Percentiles rank a stretch among this genome's conserved stretches.
Conservation (phyloP, 1,140 invertebrate genomes). For the Drosophila tsacasi region DNA sequence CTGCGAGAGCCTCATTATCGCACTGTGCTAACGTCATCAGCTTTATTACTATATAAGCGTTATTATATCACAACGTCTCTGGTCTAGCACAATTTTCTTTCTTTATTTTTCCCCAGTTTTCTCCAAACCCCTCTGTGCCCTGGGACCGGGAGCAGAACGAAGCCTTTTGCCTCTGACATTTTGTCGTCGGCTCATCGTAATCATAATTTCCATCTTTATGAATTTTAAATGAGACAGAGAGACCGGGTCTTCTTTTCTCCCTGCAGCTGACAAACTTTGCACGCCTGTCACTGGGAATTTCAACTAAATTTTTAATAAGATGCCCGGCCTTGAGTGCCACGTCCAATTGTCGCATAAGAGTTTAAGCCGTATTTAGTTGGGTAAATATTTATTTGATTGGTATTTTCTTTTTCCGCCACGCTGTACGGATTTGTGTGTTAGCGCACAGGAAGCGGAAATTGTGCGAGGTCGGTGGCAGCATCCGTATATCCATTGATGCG, state of each 20-base stretch:
- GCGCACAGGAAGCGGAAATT: slow-evolving; percentile 71
- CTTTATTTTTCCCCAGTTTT: not conserved
- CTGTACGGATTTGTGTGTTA: slow-evolving; percentile 53
- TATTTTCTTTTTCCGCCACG: slow-evolving; percentile 38
- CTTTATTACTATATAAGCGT: slow-evolving; percentile 62
- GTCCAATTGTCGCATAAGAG: slow-evolving; percentile 48
- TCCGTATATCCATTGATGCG: slow-evolving; percentile 52
- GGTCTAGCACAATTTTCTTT: slow-evolving; percentile 5
- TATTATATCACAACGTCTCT: slow-evolving; percentile 49
- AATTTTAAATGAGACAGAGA: slow-evolving; percentile 77
- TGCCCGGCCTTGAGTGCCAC: slow-evolving; percentile 54
- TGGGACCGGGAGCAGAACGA: slow-evolving; percentile 20
- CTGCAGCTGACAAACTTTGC: slow-evolving; percentile 56
- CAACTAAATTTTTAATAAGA: slow-evolving; percentile 78
- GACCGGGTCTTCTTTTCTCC: slow-evolving; percentile 25
- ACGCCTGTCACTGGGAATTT: slow-evolving; percentile 73
- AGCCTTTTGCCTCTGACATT: slow-evolving; percentile 70
- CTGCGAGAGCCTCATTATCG: slow-evolving; percentile 26
- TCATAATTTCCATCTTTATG: slow-evolving; percentile 82
- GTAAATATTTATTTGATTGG: slow-evolving; percentile 83
- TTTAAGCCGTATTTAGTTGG: slow-evolving; percentile 71
- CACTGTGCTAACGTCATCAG: slow-evolving; percentile 44
- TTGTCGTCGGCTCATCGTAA: slow-evolving; percentile 78
- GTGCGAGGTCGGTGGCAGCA: slow-evolving; percentile 59
- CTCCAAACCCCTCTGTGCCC: not conserved